Percentiles rank a stretch among this genome's conserved stretches.
These are phyloP conservation scores for Archips crataeganus DNA, from an alignment of 2,888 invertebrate genomes.

Conservation along the genomic window DNA sequence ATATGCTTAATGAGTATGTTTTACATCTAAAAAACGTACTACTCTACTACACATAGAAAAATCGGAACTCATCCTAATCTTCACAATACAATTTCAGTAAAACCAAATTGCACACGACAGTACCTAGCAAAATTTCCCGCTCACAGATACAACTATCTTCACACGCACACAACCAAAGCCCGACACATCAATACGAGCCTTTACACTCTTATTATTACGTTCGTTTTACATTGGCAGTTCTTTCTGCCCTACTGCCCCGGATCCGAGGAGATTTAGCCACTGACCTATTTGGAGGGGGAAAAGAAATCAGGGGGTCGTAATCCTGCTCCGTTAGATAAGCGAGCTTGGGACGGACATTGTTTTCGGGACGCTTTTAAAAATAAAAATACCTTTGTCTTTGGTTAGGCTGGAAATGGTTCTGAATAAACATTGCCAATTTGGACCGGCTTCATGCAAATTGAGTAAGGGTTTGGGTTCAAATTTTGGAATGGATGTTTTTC, in stretches of 20 bases:
- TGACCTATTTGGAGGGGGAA: constrained; percentile 49
- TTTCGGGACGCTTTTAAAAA: constrained; percentile 19
- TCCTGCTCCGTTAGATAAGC: constrained; percentile 37
- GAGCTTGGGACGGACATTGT: constrained; percentile 20
- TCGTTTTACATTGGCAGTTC: not conserved
- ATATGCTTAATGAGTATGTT: too few species aligned
- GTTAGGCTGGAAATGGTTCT: not conserved
- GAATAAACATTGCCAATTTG: constrained; percentile 7
- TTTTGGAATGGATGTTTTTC: not conserved
- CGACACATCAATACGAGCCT: constrained; percentile 32
- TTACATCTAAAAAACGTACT: too few species aligned
- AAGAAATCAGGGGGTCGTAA: constrained; percentile 38
- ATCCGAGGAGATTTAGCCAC: constrained; percentile 43
- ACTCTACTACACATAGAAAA: too few species aligned
- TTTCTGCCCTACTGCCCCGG: constrained; percentile 40
- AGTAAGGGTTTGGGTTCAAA: not conserved
- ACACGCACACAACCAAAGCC: constrained; percentile 25
- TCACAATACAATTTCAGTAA: constrained; percentile 21
- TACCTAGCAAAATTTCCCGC: constrained; percentile 49
- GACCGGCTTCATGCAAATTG: not conserved
- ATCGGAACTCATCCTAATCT: not conserved
- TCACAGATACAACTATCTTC: constrained; percentile 34
- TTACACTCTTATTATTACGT: not conserved
- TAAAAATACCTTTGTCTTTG: not conserved
- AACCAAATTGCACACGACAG: constrained; percentile 45